A percentile compares a stretch with the other conserved stretches of the same genome.
phyloP scores from a whole-genome alignment of 2,888 invertebrate species.

The Escarpia spicata region DNA sequence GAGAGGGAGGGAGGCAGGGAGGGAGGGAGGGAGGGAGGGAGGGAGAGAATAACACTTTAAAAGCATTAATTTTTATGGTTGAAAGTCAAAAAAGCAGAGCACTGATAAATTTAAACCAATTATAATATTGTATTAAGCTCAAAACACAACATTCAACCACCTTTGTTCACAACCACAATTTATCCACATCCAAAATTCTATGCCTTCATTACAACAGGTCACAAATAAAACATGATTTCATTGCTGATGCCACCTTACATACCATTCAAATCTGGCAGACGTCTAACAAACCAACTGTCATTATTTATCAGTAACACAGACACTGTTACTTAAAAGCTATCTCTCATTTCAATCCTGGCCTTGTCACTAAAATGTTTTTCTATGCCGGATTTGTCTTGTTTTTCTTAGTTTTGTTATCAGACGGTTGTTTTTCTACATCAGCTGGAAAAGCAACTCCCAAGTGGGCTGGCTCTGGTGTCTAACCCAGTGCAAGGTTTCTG shows the following conservation, averaged over 20 bases:
- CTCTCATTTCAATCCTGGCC: constrained; percentile 1
- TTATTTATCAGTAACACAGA: background rate
- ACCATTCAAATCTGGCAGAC: background rate
- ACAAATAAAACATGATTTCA: constrained; percentile 13
- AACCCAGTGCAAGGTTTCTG: background rate
- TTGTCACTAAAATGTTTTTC: background rate
- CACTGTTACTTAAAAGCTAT: background rate
- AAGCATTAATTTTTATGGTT: no score
- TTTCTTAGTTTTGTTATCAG: background rate
- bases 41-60: no score
- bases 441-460: constrained; percentile 8
- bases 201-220: background rate
- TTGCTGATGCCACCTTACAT: background rate
- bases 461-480: background rate
- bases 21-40: no score
- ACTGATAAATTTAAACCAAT: no score
- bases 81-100: no score
- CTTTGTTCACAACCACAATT: background rate
- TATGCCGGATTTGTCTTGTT: background rate
- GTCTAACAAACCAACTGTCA: background rate
- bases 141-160: no score
- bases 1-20: no score
- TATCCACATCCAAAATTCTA: background rate
- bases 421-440: background rate
- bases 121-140: no score